These are phyloP conservation scores for Lasioglossum pauxillum DNA, from an alignment of 2,888 invertebrate genomes.

Conservation along the genomic window DNA sequence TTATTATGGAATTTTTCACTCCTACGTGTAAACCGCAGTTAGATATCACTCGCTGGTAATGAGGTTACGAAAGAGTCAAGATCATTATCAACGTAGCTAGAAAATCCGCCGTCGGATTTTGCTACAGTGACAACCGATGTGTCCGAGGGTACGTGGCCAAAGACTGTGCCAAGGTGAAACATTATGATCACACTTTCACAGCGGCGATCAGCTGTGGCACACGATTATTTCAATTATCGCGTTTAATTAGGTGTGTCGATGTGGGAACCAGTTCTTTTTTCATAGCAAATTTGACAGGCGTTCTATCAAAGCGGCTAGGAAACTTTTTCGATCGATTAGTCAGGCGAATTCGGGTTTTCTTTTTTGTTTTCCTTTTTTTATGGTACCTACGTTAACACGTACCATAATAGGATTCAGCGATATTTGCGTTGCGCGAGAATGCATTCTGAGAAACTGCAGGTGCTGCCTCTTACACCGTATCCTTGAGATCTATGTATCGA, in stretches of 20 bases:
- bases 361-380: neutral
- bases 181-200: constrained; percentile 38
- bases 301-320: neutral
- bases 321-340: neutral
- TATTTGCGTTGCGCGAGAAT: constrained; percentile 19
- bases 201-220: constrained; percentile 10
- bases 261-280: neutral
- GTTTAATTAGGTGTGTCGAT: neutral
- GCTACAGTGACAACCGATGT: constrained; percentile 14
- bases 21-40: neutral
- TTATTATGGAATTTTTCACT: constrained; percentile 8
- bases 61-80: constrained; percentile 18
- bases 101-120: constrained; percentile 33
- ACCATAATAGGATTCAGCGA: constrained; percentile 13
- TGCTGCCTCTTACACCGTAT: constrained; percentile 2
- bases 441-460: constrained; percentile 8
- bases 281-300: neutral
- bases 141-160: constrained; percentile 27
- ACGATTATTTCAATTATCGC: constrained; percentile 1
- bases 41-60: constrained; percentile 20
- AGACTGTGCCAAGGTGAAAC: constrained; percentile 54
- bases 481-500: constrained; percentile 11
- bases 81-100: constrained; percentile 38
- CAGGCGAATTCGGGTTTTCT: neutral
- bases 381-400: neutral